Percentiles rank a stretch among this genome's conserved stretches.
Evolutionary conservation across 2,113 vertebrate genomes (phyloP).

Genomic region (Pontoporia blainvillei): DNA sequence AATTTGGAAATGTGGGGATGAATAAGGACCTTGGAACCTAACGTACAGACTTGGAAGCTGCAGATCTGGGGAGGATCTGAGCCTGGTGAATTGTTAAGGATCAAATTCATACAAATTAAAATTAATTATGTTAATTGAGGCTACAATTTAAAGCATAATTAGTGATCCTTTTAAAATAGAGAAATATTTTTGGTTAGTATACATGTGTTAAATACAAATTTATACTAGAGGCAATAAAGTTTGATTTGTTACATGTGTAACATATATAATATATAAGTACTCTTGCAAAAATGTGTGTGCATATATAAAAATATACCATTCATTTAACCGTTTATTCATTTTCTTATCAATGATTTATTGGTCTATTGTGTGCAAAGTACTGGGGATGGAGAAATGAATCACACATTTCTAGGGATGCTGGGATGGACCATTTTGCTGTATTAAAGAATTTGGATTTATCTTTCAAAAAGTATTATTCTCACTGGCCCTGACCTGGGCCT

Average conservation of each 20-base stretch:
- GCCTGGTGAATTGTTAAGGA: not conserved
- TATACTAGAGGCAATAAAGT: not conserved
- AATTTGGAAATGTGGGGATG: not conserved
- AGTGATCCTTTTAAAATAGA: conserved; percentile 38
- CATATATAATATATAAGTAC: not conserved
- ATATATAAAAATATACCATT: not conserved
- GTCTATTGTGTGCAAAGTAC: not conserved
- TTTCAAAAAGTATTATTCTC: conserved; percentile 25
- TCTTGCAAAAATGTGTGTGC: not conserved
- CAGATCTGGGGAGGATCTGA: not conserved
- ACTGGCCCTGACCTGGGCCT: not conserved
- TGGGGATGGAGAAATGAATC: not conserved
- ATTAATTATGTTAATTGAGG: not conserved
- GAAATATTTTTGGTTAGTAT: not conserved
- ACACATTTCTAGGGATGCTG: not conserved
- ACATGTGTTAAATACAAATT: conserved; percentile 14
- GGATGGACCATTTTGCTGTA: not conserved
- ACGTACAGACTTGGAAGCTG: not conserved
- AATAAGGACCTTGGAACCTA: not conserved
- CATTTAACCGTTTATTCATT: not conserved
- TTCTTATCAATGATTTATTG: conserved; percentile 18
- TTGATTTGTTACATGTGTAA: not conserved
- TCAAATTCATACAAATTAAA: not conserved
- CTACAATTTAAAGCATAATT: not conserved
- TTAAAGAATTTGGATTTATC: conserved; percentile 12